Evolutionary conservation across 2,888 invertebrate genomes (phyloP).

Genomic region (Tenthredo mesomela): DNA sequence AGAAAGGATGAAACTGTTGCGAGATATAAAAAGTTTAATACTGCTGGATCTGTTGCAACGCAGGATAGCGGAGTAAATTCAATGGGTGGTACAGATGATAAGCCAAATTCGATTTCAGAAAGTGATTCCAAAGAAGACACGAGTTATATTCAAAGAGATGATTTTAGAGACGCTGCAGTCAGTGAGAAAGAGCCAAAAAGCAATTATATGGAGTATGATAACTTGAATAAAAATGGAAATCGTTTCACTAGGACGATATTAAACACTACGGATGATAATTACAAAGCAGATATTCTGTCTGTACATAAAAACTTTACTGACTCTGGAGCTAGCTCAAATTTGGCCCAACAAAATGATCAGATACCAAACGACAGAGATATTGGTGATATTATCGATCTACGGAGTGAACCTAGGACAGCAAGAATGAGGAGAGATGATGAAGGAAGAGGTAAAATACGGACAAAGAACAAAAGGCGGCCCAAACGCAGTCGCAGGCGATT

Average conservation of each 20-base stretch:
- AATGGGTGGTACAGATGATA: neutral
- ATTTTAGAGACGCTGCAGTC: neutral
- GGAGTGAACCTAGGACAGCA: slow-evolving; percentile 66
- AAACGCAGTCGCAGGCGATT: slow-evolving; percentile 74
- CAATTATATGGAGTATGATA: neutral
- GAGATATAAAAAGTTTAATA: neutral
- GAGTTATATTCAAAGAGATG: neutral
- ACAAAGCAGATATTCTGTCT: neutral
- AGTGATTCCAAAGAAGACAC: neutral
- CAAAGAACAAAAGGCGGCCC: slow-evolving; percentile 71
- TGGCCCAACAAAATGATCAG: neutral
- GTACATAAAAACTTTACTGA: neutral
- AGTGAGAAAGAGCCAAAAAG: neutral
- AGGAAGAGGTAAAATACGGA: slow-evolving; percentile 74
- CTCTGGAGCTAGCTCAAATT: neutral
- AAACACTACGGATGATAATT: slow-evolving; percentile 21
- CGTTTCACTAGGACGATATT: slow-evolving; percentile 35
- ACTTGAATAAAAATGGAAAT: neutral
- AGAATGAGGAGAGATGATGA: slow-evolving; percentile 70
- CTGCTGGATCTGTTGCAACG: neutral
- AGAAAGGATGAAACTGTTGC: neutral
- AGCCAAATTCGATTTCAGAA: neutral
- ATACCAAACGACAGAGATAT: slow-evolving; percentile 52
- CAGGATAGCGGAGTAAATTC: too few relatives aligned
- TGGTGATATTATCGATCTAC: slow-evolving; percentile 54